A percentile compares a stretch with the other conserved stretches of the same genome.
phyloP scores from a whole-genome alignment of 2,888 invertebrate genomes.

The Drosophila mercatorum region DNA sequence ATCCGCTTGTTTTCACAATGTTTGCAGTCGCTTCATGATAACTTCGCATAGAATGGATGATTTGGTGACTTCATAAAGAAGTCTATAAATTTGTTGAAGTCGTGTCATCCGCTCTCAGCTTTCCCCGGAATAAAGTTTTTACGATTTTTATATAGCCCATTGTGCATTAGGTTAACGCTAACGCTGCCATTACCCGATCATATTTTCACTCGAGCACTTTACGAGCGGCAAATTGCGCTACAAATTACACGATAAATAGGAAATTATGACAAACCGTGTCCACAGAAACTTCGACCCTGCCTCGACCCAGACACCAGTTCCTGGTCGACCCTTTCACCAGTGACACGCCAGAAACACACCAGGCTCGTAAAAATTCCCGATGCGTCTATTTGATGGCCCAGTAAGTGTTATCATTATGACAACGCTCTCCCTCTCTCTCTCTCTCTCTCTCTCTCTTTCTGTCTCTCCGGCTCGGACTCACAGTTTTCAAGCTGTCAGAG shows the following conservation, averaged over 20 bases:
- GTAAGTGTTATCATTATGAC: slow-evolving; percentile 80
- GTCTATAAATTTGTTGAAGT: slow-evolving; percentile 62
- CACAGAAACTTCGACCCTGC: slow-evolving; percentile 42
- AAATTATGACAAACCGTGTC: slow-evolving; percentile 80
- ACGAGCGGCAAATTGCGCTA: slow-evolving; percentile 82
- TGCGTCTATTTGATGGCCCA: slow-evolving; percentile 78
- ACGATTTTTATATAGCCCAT: slow-evolving; percentile 77
- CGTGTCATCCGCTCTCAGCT: slow-evolving; percentile 43
- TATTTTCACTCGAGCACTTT: slow-evolving; percentile 75
- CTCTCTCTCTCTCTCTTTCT: slow-evolving; percentile 8
- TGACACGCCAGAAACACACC: slow-evolving; percentile 9
- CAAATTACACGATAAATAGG: slow-evolving; percentile 83
- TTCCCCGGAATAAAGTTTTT: slow-evolving; percentile 49
- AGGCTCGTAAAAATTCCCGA: slow-evolving; percentile 73
- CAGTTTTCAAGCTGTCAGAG: slow-evolving; percentile 72
- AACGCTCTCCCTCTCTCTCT: slow-evolving; percentile 34
- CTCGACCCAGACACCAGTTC: slow-evolving; percentile 6
- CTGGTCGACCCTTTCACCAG: slow-evolving; percentile 59
- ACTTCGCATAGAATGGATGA: slow-evolving; percentile 27
- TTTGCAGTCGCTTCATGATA: slow-evolving; percentile 26
- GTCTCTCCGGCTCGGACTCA: slow-evolving; percentile 21
- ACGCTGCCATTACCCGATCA: slow-evolving; percentile 57
- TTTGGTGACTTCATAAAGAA: slow-evolving; percentile 54
- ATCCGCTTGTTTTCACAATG: not conserved
- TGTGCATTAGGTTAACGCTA: slow-evolving; percentile 50